A percentile compares a stretch with the other conserved stretches of the same genome.
Evolutionary conservation across 2,797 vertebrate species (phyloP).

Genomic region (Eurystomus glaucurus): DNA sequence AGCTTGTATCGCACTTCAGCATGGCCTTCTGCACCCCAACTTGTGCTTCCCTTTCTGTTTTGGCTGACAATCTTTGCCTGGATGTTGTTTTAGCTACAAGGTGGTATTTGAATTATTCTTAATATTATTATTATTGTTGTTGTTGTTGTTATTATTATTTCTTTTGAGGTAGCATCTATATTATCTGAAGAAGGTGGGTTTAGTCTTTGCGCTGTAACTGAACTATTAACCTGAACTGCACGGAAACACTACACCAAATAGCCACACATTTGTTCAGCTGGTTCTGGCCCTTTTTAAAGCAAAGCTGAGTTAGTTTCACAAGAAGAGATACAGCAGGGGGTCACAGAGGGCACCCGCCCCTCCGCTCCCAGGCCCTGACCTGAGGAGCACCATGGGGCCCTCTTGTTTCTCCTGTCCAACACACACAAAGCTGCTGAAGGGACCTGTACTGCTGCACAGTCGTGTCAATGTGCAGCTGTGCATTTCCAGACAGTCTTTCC

Average conservation of each 20-base stretch:
- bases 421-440: background rate
- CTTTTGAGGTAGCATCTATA: background rate
- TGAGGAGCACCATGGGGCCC: background rate
- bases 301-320: constrained; percentile 22
- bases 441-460: background rate
- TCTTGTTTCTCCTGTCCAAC: background rate
- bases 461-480: accelerated
- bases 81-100: background rate
- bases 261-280: constrained; percentile 73
- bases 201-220: constrained; percentile 16
- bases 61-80: background rate
- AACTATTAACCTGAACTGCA: constrained; percentile 64
- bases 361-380: constrained; percentile 12
- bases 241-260: constrained; percentile 28
- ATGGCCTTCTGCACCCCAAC: background rate
- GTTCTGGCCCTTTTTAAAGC: constrained; percentile 39
- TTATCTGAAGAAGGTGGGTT: background rate
- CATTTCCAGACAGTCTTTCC: accelerated
- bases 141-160: background rate
- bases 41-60: background rate
- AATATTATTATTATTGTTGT: accelerated
- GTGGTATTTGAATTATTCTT: background rate
- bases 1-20: background rate
- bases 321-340: constrained; percentile 42
- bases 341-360: constrained; percentile 53